Evolutionary conservation across 2,888 invertebrate genomes (phyloP), one percentile per base, ranked within the genome.

Genomic region (Leucophora obtusa): DNA sequence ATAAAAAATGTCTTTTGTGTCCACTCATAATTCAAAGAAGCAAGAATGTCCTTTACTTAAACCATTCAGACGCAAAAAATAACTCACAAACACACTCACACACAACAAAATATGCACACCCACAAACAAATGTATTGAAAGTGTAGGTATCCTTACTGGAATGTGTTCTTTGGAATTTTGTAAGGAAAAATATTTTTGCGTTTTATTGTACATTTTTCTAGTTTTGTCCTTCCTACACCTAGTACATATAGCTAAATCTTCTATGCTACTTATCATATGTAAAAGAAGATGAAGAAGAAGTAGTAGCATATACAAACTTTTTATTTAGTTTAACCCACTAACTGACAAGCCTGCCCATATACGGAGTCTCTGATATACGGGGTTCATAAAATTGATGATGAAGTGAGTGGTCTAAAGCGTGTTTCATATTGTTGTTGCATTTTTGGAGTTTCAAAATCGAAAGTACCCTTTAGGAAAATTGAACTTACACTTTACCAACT

Each of bases 1-100:
- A 58, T 74, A 79, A 74, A 68, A 79, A 74, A 68, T 62, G 11
- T 77, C 65, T 54, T 77, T 77, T 77, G 65, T 71, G 77, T 77
- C 77, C 71, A 77, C 58, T 77, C 71, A 71, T 77, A 77, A 71
- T 65, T 77, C 59, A 33, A 35, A 71, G 14, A 47, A 10, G 18
- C 59, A 71, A 60, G 65, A 77, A 60, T 71, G 53, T 77, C 14
- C 51, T 66, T 77, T 24, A 59, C 54, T 43, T 71, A 14, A 60
- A 71, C 24, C 18, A 54, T 47, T 71, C 76, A 58, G n/a, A 53
- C 58, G 33, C 58, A 68, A 65, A 17, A 11, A 56, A 38, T 38
- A 17, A 54, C n/a, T 17, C n/a, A 17, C 17, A 28, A 9, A 28
- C 28, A 24, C 0, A 60, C 9, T 15, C 24, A 69, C 17, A n/a